These are phyloP conservation scores for Sphaeramia orbicularis DNA, from an alignment of 2,797 vertebrate genomes.

Conservation along the genomic window DNA sequence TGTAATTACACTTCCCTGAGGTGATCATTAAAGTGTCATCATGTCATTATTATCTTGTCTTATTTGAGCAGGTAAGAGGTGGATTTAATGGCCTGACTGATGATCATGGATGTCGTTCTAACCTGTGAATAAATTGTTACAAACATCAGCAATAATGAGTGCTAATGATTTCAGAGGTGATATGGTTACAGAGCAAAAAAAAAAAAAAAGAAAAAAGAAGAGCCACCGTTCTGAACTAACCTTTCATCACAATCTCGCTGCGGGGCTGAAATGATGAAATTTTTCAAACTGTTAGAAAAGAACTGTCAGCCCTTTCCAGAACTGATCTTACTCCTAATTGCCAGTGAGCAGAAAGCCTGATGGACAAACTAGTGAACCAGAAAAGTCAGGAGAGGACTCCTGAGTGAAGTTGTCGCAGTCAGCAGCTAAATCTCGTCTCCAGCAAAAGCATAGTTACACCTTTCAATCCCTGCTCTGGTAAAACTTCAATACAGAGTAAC, in stretches of 20 bases:
- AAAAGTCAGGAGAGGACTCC: constrained; percentile 15
- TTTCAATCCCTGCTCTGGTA: not conserved
- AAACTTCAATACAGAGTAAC: constrained; percentile 12
- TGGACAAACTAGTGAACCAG: constrained; percentile 27
- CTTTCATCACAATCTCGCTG: constrained; percentile 36
- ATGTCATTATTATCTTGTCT: constrained; percentile 9
- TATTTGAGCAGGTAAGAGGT: not conserved
- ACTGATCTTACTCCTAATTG: constrained; percentile 29
- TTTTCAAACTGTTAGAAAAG: not conserved
- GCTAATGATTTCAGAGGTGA: constrained; percentile 11
- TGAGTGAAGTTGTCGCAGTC: constrained; percentile 1
- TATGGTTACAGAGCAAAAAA: too few relatives aligned
- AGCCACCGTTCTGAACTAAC: constrained; percentile 5
- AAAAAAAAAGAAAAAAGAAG: not conserved
- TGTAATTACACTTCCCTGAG: constrained; percentile 21
- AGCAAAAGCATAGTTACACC: not conserved
- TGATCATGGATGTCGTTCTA: not conserved
- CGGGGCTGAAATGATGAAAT: constrained; percentile 32
- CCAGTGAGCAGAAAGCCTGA: constrained; percentile 11
- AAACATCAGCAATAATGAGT: constrained; percentile 24
- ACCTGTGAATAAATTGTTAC: constrained; percentile 8
- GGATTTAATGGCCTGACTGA: constrained; percentile 1
- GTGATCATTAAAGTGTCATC: constrained; percentile 46
- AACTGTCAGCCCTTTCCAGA: constrained; percentile 9
- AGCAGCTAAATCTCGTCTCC: not conserved